Evolutionary conservation across 2,888 invertebrate genomes (phyloP).

Genomic region (Ametastegia equiseti): DNA sequence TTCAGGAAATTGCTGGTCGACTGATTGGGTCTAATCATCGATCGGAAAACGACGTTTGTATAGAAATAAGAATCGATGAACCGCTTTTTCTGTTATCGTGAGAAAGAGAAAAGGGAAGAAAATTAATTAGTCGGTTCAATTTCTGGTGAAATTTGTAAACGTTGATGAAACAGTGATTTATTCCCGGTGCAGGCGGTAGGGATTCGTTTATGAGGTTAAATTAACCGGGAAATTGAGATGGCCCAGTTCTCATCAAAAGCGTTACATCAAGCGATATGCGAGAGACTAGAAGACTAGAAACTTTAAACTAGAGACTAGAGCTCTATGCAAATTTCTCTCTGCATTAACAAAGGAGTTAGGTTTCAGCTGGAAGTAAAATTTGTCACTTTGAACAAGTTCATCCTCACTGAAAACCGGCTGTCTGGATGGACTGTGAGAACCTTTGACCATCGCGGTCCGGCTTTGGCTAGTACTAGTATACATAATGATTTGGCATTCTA

Average conservation of each 20-base stretch:
- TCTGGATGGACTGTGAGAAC: constrained; percentile 49
- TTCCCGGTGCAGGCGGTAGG: neutral
- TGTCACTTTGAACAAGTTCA: constrained; percentile 61
- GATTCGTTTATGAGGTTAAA: neutral
- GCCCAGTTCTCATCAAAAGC: constrained; percentile 34
- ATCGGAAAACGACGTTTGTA: neutral
- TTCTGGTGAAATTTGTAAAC: neutral
- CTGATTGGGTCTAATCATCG: neutral
- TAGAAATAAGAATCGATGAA: too few species aligned
- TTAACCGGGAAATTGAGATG: constrained; percentile 17
- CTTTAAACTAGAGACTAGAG: constrained; percentile 53
- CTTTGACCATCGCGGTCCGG: neutral
- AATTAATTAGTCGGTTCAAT: too few species aligned
- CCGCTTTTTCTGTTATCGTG: too few species aligned
- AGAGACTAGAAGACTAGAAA: too few species aligned
- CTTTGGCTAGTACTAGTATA: neutral
- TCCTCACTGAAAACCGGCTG: constrained; percentile 58
- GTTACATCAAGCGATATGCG: neutral
- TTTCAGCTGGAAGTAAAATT: constrained; percentile 57
- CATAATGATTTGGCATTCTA: constrained; percentile 14
- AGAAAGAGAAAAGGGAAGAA: too few species aligned
- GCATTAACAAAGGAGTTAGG: constrained; percentile 43
- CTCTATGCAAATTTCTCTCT: constrained; percentile 62
- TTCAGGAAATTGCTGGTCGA: neutral
- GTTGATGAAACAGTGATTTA: neutral